Percentiles rank a stretch among this genome's conserved stretches.
phyloP scores from a whole-genome alignment of 2,113 vertebrate species.

The Megaleporinus macrocephalus region DNA sequence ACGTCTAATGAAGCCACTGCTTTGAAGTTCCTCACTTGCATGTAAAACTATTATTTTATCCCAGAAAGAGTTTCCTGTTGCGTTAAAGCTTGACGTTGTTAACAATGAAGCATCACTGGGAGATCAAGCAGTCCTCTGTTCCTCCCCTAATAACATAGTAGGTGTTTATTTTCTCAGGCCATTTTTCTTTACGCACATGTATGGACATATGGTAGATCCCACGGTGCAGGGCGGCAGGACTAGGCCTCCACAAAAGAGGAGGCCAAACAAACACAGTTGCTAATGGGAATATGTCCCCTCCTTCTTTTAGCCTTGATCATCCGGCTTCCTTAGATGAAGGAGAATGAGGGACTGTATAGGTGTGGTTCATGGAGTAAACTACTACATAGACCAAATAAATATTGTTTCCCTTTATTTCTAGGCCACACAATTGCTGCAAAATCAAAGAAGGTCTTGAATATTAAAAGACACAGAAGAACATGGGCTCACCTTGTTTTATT shows the following conservation, averaged over 20 bases:
- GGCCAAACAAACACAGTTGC: constrained; percentile 8
- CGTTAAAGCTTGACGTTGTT: constrained; percentile 31
- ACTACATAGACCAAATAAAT: constrained; percentile 36
- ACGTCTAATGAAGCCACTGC: background rate
- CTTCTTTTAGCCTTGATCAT: constrained; percentile 11
- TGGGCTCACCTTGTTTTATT: background rate
- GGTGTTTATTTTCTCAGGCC: constrained; percentile 55
- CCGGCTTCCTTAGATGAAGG: constrained; percentile 43
- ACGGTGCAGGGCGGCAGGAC: background rate
- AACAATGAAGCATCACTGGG: constrained; percentile 50
- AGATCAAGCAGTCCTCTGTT: constrained; percentile 18
- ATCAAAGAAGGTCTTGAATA: constrained; percentile 35
- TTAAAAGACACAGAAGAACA: constrained; percentile 11
- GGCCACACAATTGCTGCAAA: constrained; percentile 29
- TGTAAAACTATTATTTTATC: constrained; percentile 17
- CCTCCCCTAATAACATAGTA: constrained; percentile 5
- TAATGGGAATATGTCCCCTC: constrained; percentile 25
- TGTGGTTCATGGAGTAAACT: constrained; percentile 29
- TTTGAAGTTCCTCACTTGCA: constrained; percentile 14
- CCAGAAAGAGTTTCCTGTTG: constrained; percentile 41
- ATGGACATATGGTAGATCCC: constrained; percentile 21
- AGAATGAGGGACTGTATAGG: constrained; percentile 15
- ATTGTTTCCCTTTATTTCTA: constrained; percentile 36
- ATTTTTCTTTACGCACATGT: constrained; percentile 16
- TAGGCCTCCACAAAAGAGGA: constrained; percentile 10